Conservation (phyloP, 2,888 invertebrate genomes). For the Craniophora ligustri region DNA sequence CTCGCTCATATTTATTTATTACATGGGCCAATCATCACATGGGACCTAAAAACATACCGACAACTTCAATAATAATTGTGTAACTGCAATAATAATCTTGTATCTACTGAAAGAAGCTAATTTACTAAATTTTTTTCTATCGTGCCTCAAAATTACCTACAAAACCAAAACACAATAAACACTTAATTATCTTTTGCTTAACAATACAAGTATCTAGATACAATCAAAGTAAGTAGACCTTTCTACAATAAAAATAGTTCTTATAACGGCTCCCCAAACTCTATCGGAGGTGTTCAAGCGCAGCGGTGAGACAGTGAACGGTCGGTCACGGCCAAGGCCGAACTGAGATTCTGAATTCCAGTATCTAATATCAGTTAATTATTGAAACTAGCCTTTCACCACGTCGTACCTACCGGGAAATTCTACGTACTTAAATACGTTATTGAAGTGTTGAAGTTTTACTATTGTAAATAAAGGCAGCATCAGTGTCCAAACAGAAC, state of each 20-base stretch:
- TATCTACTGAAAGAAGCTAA: too few species aligned
- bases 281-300: slow-evolving; percentile 74
- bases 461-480: slow-evolving; percentile 8
- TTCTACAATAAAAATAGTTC: slow-evolving; percentile 52
- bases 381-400: slow-evolving; percentile 64
- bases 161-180: slow-evolving; percentile 23
- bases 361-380: slow-evolving; percentile 60
- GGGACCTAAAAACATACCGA: too few species aligned
- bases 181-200: slow-evolving; percentile 19
- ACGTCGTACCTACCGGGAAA: slow-evolving; percentile 56
- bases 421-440: slow-evolving; percentile 51
- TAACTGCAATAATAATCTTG: too few species aligned
- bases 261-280: slow-evolving; percentile 61
- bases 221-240: slow-evolving; percentile 44
- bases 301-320: slow-evolving; percentile 80
- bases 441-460: slow-evolving; percentile 35
- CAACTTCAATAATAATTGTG: too few species aligned
- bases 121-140: too few species aligned
- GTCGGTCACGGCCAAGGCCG: slow-evolving; percentile 86
- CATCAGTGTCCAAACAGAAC: slow-evolving; percentile 17
- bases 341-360: slow-evolving; percentile 64
- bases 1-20: too few species aligned
- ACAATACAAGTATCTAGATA: slow-evolving; percentile 34
- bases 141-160: slow-evolving; percentile 24
- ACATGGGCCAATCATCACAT: too few species aligned